Base-by-base conservation (phyloP, 2,888 invertebrate genomes). In the Drosophila colorata region DNA sequence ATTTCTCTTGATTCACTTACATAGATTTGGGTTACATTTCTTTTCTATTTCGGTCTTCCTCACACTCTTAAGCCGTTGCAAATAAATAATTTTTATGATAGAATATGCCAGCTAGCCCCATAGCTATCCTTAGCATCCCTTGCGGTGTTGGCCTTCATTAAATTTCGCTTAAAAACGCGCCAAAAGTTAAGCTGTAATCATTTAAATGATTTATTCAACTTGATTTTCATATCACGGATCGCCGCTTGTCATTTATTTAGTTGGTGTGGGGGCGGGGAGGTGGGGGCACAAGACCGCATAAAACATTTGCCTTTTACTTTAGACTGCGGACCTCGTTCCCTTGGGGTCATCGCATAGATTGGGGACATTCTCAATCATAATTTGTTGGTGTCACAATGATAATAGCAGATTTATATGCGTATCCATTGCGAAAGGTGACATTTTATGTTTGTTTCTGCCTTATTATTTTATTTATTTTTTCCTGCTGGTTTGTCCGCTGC, bases 21-120 rank as follows among this genome's bases (percentile, higher is more conserved):
- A 83, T 83, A 89, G 88, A 86, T 86, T 88, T 86, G 88, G 88
- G 89, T 89, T 88, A 89, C 89, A 85, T 85, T 87, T 87, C 76
- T 78, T 71, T 78, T 79, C 78, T 69, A 68, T 59, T 68, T 48
- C 71, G 66, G 1, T 25, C 67, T 69, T 65, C 43, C 13, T 4
- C 52, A 65, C 61, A 58, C 53, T 38, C 49, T 38, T 56, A 47
- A 59, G 51, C 25, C 38, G 55, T 35, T 58, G 76, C 89, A 88
- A 88, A 85, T 85, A 85, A 85, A 85, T 85, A 85, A 85, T 88
- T 87, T 87, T 85, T 88, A 82, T 87, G 84, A 79, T 77, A 63
- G 86, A 76, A 67, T 76, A 59, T 64, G 61, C 67, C 14, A 0
- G 6, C 23, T 2, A 28, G 38, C 44, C 44, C 11, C 7, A 37